phyloP scores from a whole-genome alignment of 2,113 vertebrate species.

The Alligator sinensis region DNA sequence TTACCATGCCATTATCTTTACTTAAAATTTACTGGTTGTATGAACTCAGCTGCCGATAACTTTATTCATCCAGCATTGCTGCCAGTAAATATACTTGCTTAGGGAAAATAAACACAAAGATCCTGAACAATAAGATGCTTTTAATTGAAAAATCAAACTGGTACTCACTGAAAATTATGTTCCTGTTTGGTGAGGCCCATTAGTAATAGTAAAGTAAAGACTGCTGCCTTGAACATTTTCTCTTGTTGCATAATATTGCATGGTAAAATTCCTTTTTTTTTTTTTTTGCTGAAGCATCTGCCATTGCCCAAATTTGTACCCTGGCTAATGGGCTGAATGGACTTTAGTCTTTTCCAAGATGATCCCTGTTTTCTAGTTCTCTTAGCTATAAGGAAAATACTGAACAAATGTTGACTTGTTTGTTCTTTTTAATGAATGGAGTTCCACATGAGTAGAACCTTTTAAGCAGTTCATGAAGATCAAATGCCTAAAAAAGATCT shows the following conservation, averaged over 20 bases:
- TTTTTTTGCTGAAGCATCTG: background rate
- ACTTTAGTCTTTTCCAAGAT: background rate
- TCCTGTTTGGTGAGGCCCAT: background rate
- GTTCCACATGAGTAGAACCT: background rate
- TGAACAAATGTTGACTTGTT: background rate
- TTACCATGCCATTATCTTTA: background rate
- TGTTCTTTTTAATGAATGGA: background rate
- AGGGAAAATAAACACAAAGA: conserved; percentile 67
- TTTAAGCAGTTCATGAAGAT: background rate
- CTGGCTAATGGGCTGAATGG: background rate
- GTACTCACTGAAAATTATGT: background rate
- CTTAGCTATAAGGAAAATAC: background rate
- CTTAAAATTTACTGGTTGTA: background rate
- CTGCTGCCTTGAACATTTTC: background rate
- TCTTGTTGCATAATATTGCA: background rate
- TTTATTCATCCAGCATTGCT: conserved; percentile 45
- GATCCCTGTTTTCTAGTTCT: background rate
- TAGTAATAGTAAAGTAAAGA: conserved; percentile 14
- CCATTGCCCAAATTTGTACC: background rate
- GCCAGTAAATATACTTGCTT: conserved; percentile 54
- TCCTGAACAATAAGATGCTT: conserved; percentile 22
- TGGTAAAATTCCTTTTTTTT: no score
- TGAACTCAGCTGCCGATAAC: conserved; percentile 15
- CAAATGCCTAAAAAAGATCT: background rate
- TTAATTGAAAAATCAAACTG: conserved; percentile 37